Conservation (phyloP, 2,888 invertebrate genomes). For the Acanthosepion pharaonis region DNA sequence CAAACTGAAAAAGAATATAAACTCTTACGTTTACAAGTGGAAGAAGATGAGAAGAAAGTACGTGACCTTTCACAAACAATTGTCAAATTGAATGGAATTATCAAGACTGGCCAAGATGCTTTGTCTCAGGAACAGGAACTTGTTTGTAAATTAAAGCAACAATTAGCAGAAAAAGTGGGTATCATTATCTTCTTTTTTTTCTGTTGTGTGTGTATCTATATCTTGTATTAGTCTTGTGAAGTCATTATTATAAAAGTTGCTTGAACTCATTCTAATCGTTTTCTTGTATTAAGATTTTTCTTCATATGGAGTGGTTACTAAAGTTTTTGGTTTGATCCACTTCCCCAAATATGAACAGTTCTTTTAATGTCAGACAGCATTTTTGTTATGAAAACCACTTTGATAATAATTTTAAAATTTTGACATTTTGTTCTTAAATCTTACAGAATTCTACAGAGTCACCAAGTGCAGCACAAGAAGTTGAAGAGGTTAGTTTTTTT, state of each 20-base stretch:
- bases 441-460: constrained; percentile 47
- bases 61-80: constrained; percentile 71
- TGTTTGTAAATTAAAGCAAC: constrained; percentile 69
- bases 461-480: not conserved
- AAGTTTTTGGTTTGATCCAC: too few relatives aligned
- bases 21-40: constrained; percentile 52
- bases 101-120: constrained; percentile 74
- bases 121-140: constrained; percentile 72
- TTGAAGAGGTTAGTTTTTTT: constrained; percentile 34
- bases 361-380: too few relatives aligned
- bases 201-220: not conserved
- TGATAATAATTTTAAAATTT: not conserved
- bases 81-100: constrained; percentile 72
- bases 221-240: too few relatives aligned
- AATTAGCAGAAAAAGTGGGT: constrained; percentile 59
- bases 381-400: too few relatives aligned
- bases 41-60: constrained; percentile 69
- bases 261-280: too few relatives aligned
- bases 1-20: too few relatives aligned
- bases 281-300: too few relatives aligned
- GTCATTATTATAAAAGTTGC: too few relatives aligned
- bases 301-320: too few relatives aligned
- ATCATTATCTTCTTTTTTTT: not conserved
- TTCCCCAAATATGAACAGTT: too few relatives aligned
- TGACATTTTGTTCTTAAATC: not conserved